Percentiles rank a stretch among this genome's conserved stretches.
These are phyloP conservation scores for Coptodon rendalli DNA, from an alignment of 2,113 vertebrate genomes.

Conservation along the genomic window DNA sequence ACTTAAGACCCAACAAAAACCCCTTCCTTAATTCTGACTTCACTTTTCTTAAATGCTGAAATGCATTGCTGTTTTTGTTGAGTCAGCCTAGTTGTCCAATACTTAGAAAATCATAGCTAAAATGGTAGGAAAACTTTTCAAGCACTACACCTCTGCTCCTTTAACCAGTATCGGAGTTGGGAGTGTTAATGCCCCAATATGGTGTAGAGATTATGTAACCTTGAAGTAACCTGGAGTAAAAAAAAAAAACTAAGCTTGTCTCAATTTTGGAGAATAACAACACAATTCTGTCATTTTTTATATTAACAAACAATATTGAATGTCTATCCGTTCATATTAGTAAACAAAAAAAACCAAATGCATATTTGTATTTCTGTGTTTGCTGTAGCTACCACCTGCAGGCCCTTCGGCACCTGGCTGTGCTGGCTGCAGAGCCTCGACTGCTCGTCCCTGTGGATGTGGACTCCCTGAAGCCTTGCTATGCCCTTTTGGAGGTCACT, in stretches of 20 bases:
- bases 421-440: conserved; percentile 90
- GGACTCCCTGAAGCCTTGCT: conserved; percentile 89
- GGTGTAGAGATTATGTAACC: not conserved
- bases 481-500: conserved; percentile 90
- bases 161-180: not conserved
- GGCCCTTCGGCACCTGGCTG: conserved; percentile 89
- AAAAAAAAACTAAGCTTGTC: not conserved
- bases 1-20: not conserved
- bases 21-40: not conserved
- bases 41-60: not conserved
- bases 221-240: not conserved
- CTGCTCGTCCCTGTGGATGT: conserved; percentile 92
- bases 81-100: not conserved
- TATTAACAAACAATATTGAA: not conserved
- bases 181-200: not conserved
- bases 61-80: not conserved
- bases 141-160: not conserved
- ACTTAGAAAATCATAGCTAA: not conserved
- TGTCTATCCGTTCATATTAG: not conserved
- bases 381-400: conserved; percentile 92
- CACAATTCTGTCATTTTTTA: not conserved
- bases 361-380: not conserved
- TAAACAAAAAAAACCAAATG: rapidly evolving
- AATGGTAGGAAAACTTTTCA: not conserved
- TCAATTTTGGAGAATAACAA: not conserved